Evolutionary conservation across 1,140 invertebrate genomes (phyloP), one percentile per base, ranked within the genome.

Genomic region (Drosophila aff.): DNA sequence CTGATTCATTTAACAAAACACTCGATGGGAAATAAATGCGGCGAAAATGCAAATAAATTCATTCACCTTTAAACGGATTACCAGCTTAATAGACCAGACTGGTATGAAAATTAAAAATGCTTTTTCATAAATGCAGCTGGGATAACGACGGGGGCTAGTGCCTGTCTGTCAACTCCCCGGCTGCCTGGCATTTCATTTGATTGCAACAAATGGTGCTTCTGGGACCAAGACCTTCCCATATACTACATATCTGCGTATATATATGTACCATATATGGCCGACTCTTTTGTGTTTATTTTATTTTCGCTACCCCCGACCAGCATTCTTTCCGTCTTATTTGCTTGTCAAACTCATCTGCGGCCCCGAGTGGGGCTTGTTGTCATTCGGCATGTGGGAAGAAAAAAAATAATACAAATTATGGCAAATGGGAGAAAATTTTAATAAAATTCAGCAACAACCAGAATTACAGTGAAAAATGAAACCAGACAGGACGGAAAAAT

Each of bases 401-500:
- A 74, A 47, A 68, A 62, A 86, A 76, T 73, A 72, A 79, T 76
- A 90, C 86, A 90, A 90, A 90, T 90, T 90, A 90, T 90, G 85
- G 81, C 81, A 90, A 91, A 90, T 90, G 85, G 85, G 81, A 73
- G 81, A 76, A 90, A 90, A 90, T 90, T 90, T 91, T 90, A 90
- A 90, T 90, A 83, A 90, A 90, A 90, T 85, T 90, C 82, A 82
- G 72, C 85, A 72, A 81, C 81, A 77, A 87, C 43, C 72, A 80
- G 81, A 83, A 84, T 69, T 66, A 74, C 49, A 52, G 69, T 65
- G 67, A 78, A 77, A 67, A 71, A 67, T 65, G 59, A 38, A 31
- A 40, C 61, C 41, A 65, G 63, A 44, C 33, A 49, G 61, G 23
- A 43, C 36, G 36, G 60, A 62, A 38, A 66, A 44, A 69, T 47